These are phyloP conservation scores for Octopus sinensis DNA, from an alignment of 1,140 invertebrate genomes.

Conservation along the genomic window DNA sequence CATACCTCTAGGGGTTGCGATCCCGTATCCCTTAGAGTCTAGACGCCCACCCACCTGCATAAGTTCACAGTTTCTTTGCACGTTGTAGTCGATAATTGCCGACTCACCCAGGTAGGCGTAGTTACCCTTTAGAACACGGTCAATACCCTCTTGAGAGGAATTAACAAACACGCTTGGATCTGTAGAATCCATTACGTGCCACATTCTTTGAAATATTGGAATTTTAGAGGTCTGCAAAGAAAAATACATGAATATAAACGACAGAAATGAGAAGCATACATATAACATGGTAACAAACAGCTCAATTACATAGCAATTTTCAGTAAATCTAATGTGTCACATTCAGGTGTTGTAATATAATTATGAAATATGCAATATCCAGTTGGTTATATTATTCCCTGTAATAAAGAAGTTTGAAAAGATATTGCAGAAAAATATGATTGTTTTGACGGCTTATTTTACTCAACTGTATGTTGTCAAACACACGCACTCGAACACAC, in stretches of 20 bases:
- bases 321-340: too few relatives aligned
- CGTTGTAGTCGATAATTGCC: conserved; percentile 81
- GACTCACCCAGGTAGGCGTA: conserved; percentile 98
- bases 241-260: background rate
- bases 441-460: too few relatives aligned
- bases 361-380: too few relatives aligned
- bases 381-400: too few relatives aligned
- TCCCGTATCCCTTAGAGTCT: conserved; percentile 77
- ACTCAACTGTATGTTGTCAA: too few relatives aligned
- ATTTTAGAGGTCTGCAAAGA: conserved; percentile 77
- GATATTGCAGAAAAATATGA: too few relatives aligned
- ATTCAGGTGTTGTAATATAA: too few relatives aligned
- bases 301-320: too few relatives aligned
- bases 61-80: conserved; percentile 92
- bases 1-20: conserved; percentile 54
- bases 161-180: conserved; percentile 33
- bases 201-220: conserved; percentile 86
- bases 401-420: too few relatives aligned
- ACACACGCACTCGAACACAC: too few relatives aligned
- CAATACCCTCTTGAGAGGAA: conserved; percentile 53
- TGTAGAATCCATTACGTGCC: conserved; percentile 85
- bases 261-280: background rate
- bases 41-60: conserved; percentile 93
- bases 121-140: conserved; percentile 82
- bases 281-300: background rate